Base-by-base conservation (phyloP, 2,797 vertebrate species). In the Ficedula albicollis region DNA sequence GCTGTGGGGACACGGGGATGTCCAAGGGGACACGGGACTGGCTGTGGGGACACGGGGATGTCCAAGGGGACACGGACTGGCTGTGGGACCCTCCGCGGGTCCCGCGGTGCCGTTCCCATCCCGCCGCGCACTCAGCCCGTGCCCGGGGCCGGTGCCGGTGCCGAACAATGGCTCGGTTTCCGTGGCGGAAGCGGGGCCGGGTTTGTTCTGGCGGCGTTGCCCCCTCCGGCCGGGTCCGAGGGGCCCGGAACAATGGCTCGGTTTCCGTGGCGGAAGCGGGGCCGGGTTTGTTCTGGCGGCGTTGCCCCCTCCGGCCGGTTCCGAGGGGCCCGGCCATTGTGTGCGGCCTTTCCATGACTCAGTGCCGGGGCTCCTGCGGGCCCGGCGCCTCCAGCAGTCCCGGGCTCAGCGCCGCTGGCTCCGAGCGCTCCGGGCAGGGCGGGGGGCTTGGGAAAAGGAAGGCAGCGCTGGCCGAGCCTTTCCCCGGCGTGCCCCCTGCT, bases 231-330 rank as follows among this genome's bases (percentile, higher is more conserved):
- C 41, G 41, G 41, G 41, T 41, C 41, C 41, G 41, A 17, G 41
- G 39, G 41, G 16, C 41, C 41, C 41, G 41, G 85, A 95, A 97
- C 97, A 98, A 98, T 97, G 97, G 93, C 39, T 51, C 93, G 5
- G 56, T 94, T 98, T 98, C 98, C 97, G 82, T 3, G 93, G 94
- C 96, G 97, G 98, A 98, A 98, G 97, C 93, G 7, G 60, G 96
- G 93, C 80, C 96, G 9, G 48, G 56, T 90, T 86, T 94, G 94
- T 89, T 90, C 97, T 89, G 11, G 78, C 83, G 83, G 93, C 96
- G 95, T 95, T 94, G 91, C 97, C 97, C 97, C 77, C 96, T 97
- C 97, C 8, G 90, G 41, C 41, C 41, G 41, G 41, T 41, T 41
- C 41, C 41, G 41, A 17, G 41, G 39, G 41, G 16, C 41, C 41